Conservation (phyloP, 2,797 vertebrate species). For the Chloroceryle inda region DNA sequence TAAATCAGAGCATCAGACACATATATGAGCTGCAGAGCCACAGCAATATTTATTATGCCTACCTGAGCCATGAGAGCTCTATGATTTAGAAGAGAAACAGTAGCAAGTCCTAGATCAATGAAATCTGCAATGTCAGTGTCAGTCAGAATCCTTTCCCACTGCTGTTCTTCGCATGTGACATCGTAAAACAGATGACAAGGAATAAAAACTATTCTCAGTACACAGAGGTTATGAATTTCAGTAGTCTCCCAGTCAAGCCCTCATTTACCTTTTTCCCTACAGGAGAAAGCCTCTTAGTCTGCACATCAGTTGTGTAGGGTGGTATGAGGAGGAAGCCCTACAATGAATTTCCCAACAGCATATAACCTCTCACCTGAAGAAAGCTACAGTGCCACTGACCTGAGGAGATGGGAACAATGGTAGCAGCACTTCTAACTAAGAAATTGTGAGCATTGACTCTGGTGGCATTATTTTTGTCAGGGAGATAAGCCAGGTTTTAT, state of each 20-base stretch:
- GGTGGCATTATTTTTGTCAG: neutral
- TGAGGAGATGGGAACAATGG: neutral
- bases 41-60: conserved; percentile 24
- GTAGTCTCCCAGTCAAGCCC: neutral
- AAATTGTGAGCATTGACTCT: neutral
- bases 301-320: neutral
- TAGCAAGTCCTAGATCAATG: conserved; percentile 47
- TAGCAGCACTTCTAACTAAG: neutral
- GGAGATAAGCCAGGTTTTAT: neutral
- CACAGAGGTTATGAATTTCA: neutral
- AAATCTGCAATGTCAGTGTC: neutral
- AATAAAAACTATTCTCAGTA: neutral
- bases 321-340: neutral
- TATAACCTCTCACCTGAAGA: neutral
- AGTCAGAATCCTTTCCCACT: neutral
- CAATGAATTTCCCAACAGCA: neutral
- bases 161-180: neutral
- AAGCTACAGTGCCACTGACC: neutral
- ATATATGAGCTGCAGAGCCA: neutral
- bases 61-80: neutral
- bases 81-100: conserved; percentile 45
- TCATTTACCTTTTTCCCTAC: neutral
- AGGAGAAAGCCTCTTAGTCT: neutral
- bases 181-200: neutral
- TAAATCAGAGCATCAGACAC: conserved; percentile 37